These are phyloP conservation scores for Brachionus angularis DNA, from an alignment of 1,140 invertebrate genomes.

Conservation along the genomic window DNA sequence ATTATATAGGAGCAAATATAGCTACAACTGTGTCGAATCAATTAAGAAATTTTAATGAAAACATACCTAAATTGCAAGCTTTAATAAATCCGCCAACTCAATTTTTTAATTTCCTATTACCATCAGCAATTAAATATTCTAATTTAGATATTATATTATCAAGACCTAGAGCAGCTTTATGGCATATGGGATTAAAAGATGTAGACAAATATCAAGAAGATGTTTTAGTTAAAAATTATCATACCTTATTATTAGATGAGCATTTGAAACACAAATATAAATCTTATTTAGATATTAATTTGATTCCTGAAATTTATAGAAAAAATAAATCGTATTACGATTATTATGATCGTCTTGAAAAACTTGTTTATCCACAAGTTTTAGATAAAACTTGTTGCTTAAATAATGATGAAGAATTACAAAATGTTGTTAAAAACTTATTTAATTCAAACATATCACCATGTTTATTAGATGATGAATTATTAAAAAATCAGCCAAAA, in stretches of 20 bases:
- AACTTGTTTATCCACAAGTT: not conserved
- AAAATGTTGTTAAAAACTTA: not conserved
- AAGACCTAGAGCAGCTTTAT: conserved; percentile 1
- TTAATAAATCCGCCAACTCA: conserved; percentile 35
- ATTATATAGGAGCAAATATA: conserved; percentile 25
- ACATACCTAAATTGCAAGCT: conserved; percentile 1
- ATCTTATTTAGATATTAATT: not conserved
- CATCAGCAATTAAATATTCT: not conserved
- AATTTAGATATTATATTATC: not conserved
- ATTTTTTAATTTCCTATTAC: not conserved
- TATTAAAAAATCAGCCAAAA: conserved; percentile 18
- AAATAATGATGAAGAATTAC: conserved; percentile 2
- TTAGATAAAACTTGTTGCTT: not conserved
- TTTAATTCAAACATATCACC: conserved; percentile 33
- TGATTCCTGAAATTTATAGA: conserved; percentile 28
- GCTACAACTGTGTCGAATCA: not conserved
- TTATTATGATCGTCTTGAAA: not conserved
- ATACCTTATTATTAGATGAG: conserved; percentile 21
- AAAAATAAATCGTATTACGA: conserved; percentile 1
- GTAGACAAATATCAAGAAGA: conserved; percentile 2
- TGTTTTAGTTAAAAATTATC: conserved; percentile 13
- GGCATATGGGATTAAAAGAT: conserved; percentile 21
- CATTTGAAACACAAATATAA: not conserved
- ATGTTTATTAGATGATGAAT: not conserved
- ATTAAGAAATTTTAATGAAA: not conserved